Conservation (phyloP, 2,888 invertebrate genomes). For the Kuschelorhynchus macadamiae region DNA sequence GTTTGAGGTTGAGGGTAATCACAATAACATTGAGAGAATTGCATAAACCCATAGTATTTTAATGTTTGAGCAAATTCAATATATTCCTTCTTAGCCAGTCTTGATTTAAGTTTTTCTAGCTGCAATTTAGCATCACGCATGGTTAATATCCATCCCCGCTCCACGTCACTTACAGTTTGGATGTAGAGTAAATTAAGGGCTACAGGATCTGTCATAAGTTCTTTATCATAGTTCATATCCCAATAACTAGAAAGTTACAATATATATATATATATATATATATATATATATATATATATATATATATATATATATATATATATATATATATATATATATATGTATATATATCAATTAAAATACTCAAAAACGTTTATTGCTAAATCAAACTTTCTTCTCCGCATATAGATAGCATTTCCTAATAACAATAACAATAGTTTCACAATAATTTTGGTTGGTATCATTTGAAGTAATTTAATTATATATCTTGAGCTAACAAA, state of each 20-base stretch:
- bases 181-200: constrained; percentile 89
- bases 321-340: too few species aligned
- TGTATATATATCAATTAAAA: too few species aligned
- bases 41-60: constrained; percentile 91
- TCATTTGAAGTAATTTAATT: too few species aligned
- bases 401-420: too few species aligned
- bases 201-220: constrained; percentile 85
- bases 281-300: too few species aligned
- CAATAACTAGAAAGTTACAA: constrained; percentile 79
- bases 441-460: too few species aligned
- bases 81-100: constrained; percentile 90
- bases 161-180: constrained; percentile 89
- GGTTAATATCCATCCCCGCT: constrained; percentile 87
- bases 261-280: too few species aligned
- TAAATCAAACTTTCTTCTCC: too few species aligned
- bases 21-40: constrained; percentile 81
- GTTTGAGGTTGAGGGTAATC: constrained; percentile 83
- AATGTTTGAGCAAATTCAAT: constrained; percentile 86
- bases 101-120: constrained; percentile 79
- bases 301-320: too few species aligned
- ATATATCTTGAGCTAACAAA: too few species aligned
- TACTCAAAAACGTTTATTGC: too few species aligned
- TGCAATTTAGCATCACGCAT: constrained; percentile 77
- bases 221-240: constrained; percentile 88
- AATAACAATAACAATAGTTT: too few species aligned